Conservation (phyloP, 2,113 vertebrate species). For the Siniperca knerii region DNA sequence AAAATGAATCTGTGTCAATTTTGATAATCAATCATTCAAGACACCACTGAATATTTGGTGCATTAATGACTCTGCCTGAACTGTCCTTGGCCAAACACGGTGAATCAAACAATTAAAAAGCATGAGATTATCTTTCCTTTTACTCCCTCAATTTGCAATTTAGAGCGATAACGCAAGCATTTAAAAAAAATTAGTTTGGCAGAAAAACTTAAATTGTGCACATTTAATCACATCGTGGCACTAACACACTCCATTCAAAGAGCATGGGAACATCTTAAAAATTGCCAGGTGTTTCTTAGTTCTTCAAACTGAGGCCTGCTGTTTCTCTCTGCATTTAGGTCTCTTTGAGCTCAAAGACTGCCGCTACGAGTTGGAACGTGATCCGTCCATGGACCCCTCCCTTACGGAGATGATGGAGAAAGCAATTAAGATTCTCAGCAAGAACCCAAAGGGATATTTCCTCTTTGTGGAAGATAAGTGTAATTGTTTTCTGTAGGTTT, state of each 20-base stretch:
- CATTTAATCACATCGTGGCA: background rate
- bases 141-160: background rate
- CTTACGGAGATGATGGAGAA: conserved; percentile 87
- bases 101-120: background rate
- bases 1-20: too few relatives aligned
- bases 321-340: conserved; percentile 67
- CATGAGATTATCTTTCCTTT: background rate
- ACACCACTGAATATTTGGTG: background rate
- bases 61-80: background rate
- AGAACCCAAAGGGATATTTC: conserved; percentile 85
- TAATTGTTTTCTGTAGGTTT: conserved; percentile 11
- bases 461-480: conserved; percentile 89
- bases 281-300: background rate
- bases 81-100: background rate
- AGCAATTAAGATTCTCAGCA: conserved; percentile 85
- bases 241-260: background rate
- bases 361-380: conserved; percentile 82
- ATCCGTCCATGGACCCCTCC: conserved; percentile 81
- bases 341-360: conserved; percentile 87
- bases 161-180: background rate
- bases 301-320: background rate
- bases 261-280: background rate
- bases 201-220: background rate
- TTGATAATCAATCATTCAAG: too few relatives aligned
- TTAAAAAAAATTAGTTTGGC: background rate